Conservation (phyloP, 2,888 invertebrate genomes). For the Andrena bicolor region DNA sequence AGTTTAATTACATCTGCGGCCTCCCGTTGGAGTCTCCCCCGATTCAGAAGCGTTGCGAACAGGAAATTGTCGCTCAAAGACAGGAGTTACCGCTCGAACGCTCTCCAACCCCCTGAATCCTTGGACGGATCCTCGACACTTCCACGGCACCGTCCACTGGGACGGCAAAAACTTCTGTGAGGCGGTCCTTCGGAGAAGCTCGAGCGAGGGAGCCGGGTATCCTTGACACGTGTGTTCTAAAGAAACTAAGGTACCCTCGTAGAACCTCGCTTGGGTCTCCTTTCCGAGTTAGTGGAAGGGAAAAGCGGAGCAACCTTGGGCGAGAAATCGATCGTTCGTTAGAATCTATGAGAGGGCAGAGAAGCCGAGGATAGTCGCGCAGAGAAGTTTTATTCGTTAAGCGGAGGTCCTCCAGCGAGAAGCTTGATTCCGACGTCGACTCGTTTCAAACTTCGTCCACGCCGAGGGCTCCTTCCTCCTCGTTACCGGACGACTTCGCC, state of each 20-base stretch:
- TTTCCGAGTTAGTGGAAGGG: background rate
- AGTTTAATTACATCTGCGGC: constrained; percentile 29
- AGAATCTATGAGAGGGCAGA: background rate
- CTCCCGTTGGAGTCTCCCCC: background rate
- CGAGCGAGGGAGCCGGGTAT: constrained; percentile 37
- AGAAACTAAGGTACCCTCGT: background rate
- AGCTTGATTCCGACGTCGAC: background rate
- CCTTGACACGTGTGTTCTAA: constrained; percentile 37
- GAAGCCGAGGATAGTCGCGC: background rate
- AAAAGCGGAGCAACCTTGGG: background rate
- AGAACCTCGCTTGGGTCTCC: background rate
- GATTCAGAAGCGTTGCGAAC: background rate
- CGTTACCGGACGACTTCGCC: constrained; percentile 2
- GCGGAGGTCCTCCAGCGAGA: background rate
- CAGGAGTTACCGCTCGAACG: background rate
- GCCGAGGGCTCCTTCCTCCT: constrained; percentile 57
- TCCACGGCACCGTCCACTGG: constrained; percentile 13
- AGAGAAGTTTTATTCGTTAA: background rate
- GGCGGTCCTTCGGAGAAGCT: constrained; percentile 13
- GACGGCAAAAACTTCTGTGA: constrained; percentile 5
- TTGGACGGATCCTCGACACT: constrained; percentile 29
- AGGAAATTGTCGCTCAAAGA: background rate
- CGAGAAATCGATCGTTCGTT: background rate
- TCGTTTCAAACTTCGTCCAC: constrained; percentile 76
- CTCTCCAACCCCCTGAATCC: too few species aligned